phyloP scores from a whole-genome alignment of 2,797 vertebrate species.

The Menidia menidia region DNA sequence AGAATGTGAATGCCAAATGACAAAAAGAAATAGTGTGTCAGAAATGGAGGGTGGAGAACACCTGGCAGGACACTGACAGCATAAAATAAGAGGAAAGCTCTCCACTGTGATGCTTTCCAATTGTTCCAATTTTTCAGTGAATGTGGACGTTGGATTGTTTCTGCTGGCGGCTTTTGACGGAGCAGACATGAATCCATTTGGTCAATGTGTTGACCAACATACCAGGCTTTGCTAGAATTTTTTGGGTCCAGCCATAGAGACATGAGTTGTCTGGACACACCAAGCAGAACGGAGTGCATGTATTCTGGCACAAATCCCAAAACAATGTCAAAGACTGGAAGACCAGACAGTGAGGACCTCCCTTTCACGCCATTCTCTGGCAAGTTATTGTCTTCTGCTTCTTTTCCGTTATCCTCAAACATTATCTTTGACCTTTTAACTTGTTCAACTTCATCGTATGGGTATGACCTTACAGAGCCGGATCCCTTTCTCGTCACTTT shows the following conservation, averaged over 20 bases:
- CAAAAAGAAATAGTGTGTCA: conserved; percentile 31
- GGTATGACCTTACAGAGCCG: conserved; percentile 17
- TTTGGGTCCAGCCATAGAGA: conserved; percentile 36
- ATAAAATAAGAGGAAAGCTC: conserved; percentile 49
- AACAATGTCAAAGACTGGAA: conserved; percentile 53
- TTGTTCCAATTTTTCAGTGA: conserved; percentile 1
- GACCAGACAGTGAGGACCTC: conserved; percentile 15
- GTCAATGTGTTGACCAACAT: conserved; percentile 28
- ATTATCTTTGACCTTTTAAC: background rate
- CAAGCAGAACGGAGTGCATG: conserved; percentile 40
- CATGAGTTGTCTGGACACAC: conserved; percentile 44
- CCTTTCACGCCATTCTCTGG: conserved; percentile 37
- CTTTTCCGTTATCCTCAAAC: conserved; percentile 1
- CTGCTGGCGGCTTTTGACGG: conserved; percentile 14
- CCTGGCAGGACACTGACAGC: conserved; percentile 29
- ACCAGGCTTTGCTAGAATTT: conserved; percentile 23
- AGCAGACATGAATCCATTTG: conserved; percentile 24
- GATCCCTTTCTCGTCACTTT: background rate
- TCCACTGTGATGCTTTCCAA: conserved; percentile 40
- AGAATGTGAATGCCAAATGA: conserved; percentile 31
- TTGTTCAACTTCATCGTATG: conserved; percentile 21
- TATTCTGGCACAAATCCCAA: conserved; percentile 50
- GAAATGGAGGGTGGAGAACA: background rate
- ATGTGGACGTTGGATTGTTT: conserved; percentile 12
- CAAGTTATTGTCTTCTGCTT: background rate